Base-by-base conservation (phyloP, 2,113 vertebrate species). In the Neogale vison region DNA sequence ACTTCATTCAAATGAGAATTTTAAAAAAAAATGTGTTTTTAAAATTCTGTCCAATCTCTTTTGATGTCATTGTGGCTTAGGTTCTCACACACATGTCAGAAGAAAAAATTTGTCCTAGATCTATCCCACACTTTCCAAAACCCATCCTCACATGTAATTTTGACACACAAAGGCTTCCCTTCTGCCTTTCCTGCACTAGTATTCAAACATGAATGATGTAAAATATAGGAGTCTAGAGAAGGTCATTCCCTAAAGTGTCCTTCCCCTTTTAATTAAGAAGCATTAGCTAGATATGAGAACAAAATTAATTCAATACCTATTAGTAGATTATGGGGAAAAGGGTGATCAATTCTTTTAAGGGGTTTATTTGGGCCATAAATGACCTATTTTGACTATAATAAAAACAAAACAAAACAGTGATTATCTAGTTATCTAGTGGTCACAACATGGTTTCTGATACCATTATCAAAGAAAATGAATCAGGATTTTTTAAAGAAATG, bases 151-250 rank as follows among this genome's bases (percentile, higher is more conserved):
- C 1, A 42, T 0, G 67, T 6, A 3, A 52, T n/a, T n/a, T 42
- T 67, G 69, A 69, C 7, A 23, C 55, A 17, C 7, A 77, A 47
- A 23, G n/a, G 9, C 3, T 47, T 67, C 8, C 3, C 7, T 29
- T 86, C 29, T 81, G n/a, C 24, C 5, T 69, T 86, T 29, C 72
- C 55, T 59, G 15, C n/a, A 45, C 24, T 7, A 34, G 4, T 36
- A 80, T 85, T 93, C 74, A 88, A 93, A 39, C 6, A 94, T 39
- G 50, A 85, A 57, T 80, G 24, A 57, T 50, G 42, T 9, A 80
- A 47, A 92, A 72, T 59, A 52, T 10, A 67, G 7, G 26, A 47
- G 65, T 76, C 63, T 76, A 42, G 39, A 65, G 86, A 74, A 61
- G 8, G n/a, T 82, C 55, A 74, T 95, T 95, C 67, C 67, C 79